These are phyloP conservation scores for Acronicta psi DNA, from an alignment of 2,888 invertebrate species.

Conservation along the genomic window DNA sequence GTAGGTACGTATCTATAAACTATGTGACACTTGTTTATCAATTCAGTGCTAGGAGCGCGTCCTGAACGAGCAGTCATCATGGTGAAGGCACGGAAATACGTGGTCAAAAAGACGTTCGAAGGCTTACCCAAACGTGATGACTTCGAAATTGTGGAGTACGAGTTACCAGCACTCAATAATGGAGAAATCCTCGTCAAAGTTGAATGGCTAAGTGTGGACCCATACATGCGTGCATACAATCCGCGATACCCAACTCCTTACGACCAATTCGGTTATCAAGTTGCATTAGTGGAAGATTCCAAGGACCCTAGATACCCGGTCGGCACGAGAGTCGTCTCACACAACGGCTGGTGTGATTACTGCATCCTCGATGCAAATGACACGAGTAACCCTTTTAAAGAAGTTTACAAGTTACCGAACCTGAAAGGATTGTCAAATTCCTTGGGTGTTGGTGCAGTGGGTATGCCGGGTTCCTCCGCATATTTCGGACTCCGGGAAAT, in stretches of 20 bases:
- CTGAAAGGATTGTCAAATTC: conserved; percentile 87
- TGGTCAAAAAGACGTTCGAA: conserved; percentile 84
- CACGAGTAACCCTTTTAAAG: conserved; percentile 31
- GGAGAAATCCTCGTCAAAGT: conserved; percentile 71
- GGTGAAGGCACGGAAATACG: conserved; percentile 84
- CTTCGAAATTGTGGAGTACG: conserved; percentile 89
- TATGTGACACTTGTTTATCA: neutral
- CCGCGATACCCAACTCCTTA: conserved; percentile 56
- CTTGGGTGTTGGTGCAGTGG: conserved; percentile 90
- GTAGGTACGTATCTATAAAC: neutral
- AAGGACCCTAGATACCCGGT: conserved; percentile 89
- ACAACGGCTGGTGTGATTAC: conserved; percentile 71
- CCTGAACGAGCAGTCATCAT: conserved; percentile 57
- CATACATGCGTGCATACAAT: conserved; percentile 62
- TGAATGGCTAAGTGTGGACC: conserved; percentile 71
- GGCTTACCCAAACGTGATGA: conserved; percentile 89
- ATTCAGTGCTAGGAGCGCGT: neutral
- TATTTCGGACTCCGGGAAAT: conserved; percentile 92
- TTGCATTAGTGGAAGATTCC: conserved; percentile 88
- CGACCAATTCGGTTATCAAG: conserved; percentile 67
- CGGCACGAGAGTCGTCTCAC: conserved; percentile 88
- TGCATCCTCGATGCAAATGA: conserved; percentile 52
- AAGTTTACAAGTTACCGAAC: conserved; percentile 84
- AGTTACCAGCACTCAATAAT: conserved; percentile 72
- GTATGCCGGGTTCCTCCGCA: conserved; percentile 92